These are phyloP conservation scores for Auanema freiburgensis DNA, from an alignment of 2,888 invertebrate genomes.

Conservation along the genomic window DNA sequence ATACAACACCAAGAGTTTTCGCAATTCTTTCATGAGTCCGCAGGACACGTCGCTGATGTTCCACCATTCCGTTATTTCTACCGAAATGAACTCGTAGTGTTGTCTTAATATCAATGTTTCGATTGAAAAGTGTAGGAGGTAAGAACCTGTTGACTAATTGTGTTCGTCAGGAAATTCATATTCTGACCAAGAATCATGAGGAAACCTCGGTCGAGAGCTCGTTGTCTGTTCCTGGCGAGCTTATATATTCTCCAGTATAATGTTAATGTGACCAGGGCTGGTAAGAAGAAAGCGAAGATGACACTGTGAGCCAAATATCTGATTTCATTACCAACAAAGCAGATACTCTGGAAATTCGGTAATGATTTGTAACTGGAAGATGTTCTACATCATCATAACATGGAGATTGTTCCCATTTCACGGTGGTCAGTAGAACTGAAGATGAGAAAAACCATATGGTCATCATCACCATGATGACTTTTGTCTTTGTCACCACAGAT, in stretches of 20 bases:
- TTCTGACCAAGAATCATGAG: slow-evolving; percentile 63
- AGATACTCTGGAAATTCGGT: slow-evolving; percentile 43
- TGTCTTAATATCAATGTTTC: slow-evolving; percentile 42
- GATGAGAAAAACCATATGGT: slow-evolving; percentile 62
- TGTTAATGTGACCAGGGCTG: slow-evolving; percentile 63
- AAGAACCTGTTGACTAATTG: slow-evolving; percentile 54
- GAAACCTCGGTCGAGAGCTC: slow-evolving; percentile 61
- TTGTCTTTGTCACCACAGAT: slow-evolving; percentile 58
- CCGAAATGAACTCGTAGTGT: slow-evolving; percentile 63
- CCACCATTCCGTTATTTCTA: slow-evolving; percentile 62
- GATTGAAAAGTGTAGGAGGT: not conserved
- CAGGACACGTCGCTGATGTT: slow-evolving; percentile 64
- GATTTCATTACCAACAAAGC: slow-evolving; percentile 63
- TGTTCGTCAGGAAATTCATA: slow-evolving; percentile 64
- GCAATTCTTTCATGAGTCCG: slow-evolving; percentile 69
- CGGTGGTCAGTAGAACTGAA: slow-evolving; percentile 58
- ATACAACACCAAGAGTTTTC: slow-evolving; percentile 71
- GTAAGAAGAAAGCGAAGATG: slow-evolving; percentile 64
- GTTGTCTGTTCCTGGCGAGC: slow-evolving; percentile 59
- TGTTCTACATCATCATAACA: slow-evolving; percentile 50
- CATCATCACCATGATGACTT: slow-evolving; percentile 55
- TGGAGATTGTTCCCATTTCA: slow-evolving; percentile 56
- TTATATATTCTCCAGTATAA: slow-evolving; percentile 64
- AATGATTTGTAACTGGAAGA: not conserved
- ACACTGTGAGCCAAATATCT: slow-evolving; percentile 64